A percentile compares a stretch with the other conserved stretches of the same genome.
Evolutionary conservation across 2,113 vertebrate species (phyloP).

Genomic region (Benitochromis conjunctus): DNA sequence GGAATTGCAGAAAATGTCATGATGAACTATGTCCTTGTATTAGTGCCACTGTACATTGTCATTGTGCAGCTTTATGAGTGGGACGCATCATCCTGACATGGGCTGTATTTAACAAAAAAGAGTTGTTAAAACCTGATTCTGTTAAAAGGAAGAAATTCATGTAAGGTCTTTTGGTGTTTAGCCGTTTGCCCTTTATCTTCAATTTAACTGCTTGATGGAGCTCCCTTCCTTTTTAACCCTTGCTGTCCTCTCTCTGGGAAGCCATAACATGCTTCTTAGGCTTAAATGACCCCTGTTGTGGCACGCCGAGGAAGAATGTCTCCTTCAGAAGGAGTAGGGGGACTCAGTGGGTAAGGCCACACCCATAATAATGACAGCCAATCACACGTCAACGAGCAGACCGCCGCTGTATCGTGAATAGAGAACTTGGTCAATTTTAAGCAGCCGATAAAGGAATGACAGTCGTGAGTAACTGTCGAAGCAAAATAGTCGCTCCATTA

Average conservation of each 20-base stretch:
- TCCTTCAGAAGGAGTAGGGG: constrained; percentile 3
- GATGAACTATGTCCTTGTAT: constrained; percentile 99
- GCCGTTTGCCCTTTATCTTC: constrained; percentile 87
- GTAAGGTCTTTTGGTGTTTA: constrained; percentile 91
- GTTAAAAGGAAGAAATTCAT: constrained; percentile 90
- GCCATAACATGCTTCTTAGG: constrained; percentile 42
- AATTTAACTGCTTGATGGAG: constrained; percentile 90
- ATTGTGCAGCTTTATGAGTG: constrained; percentile 97
- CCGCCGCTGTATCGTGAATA: neutral
- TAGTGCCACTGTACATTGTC: constrained; percentile 99
- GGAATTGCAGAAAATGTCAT: constrained; percentile 99
- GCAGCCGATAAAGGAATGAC: neutral
- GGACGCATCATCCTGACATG: constrained; percentile 94
- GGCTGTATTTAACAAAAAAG: constrained; percentile 98
- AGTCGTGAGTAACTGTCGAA: neutral
- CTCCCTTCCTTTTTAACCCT: constrained; percentile 52
- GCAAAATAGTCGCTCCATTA: constrained; percentile 17
- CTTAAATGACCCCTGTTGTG: neutral
- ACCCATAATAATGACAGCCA: neutral
- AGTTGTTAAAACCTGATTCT: constrained; percentile 96
- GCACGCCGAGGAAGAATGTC: neutral
- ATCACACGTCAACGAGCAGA: neutral
- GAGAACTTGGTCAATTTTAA: neutral
- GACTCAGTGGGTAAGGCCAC: neutral
- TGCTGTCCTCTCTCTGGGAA: constrained; percentile 16